Evolutionary conservation across 1,140 invertebrate genomes (phyloP).

Genomic region (Venustaconcha ellipsiformis): DNA sequence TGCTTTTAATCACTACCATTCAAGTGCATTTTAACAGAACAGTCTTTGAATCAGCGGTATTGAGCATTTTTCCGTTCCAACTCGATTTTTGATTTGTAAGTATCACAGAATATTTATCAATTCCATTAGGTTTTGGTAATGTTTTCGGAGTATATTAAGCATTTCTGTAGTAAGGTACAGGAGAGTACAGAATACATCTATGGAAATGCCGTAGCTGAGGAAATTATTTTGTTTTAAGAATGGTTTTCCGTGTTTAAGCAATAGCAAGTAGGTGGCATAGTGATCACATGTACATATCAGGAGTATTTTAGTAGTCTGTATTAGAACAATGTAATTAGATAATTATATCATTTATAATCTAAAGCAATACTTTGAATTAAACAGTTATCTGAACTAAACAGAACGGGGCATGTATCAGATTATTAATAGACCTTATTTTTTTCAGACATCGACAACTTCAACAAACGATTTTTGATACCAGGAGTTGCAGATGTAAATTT

Average conservation of each 20-base stretch:
- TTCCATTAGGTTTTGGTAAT: too few relatives aligned
- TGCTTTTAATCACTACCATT: not conserved
- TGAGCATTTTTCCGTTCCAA: slow-evolving; percentile 1
- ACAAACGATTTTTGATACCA: slow-evolving; percentile 3
- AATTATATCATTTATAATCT: not conserved
- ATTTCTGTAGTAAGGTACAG: too few relatives aligned
- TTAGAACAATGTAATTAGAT: not conserved
- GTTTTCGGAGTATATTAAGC: too few relatives aligned
- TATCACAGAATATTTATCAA: not conserved
- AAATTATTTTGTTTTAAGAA: too few relatives aligned
- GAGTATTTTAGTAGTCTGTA: not conserved
- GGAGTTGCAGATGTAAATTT: slow-evolving; percentile 8
- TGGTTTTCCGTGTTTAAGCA: too few relatives aligned
- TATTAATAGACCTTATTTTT: not conserved
- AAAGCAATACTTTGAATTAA: slow-evolving; percentile 6
- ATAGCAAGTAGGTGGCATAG: too few relatives aligned
- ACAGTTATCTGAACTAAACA: slow-evolving; percentile 2
- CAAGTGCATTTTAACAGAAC: not conserved
- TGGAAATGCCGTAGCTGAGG: too few relatives aligned
- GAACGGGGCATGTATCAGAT: too few relatives aligned
- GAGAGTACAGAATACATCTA: too few relatives aligned
- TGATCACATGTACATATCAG: too few relatives aligned
- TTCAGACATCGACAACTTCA: not conserved
- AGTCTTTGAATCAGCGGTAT: not conserved
- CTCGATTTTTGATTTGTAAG: slow-evolving; percentile 9